Conservation (phyloP, 2,888 invertebrate genomes). For the Muschampia staudingeri region DNA sequence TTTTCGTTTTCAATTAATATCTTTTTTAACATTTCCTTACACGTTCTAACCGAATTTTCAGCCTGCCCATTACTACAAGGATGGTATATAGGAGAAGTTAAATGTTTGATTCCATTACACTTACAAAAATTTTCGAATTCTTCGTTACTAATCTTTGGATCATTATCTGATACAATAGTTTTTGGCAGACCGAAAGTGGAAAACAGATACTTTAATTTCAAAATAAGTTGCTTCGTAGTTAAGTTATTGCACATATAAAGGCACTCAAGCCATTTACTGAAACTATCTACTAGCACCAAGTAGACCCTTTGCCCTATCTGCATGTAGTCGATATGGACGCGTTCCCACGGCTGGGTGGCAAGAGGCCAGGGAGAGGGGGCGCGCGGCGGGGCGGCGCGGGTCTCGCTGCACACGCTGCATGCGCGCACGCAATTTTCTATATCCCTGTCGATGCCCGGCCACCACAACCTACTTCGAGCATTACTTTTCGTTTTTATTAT, state of each 20-base stretch:
- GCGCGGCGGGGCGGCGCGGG: constrained; percentile 36
- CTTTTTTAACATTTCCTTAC: constrained; percentile 35
- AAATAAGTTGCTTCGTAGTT: constrained; percentile 35
- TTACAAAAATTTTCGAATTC: constrained; percentile 13
- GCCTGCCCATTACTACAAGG: constrained; percentile 64
- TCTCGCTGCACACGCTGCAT: constrained; percentile 42
- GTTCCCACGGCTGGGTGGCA: constrained; percentile 55
- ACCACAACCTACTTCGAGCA: constrained; percentile 56
- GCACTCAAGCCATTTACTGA: constrained; percentile 52
- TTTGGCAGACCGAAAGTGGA: constrained; percentile 57
- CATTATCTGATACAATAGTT: constrained; percentile 64
- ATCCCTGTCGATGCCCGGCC: constrained; percentile 21
- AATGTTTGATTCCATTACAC: constrained; percentile 60
- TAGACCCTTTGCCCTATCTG: constrained; percentile 40
- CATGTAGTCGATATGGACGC: constrained; percentile 59
- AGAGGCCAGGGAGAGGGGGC: constrained; percentile 50
- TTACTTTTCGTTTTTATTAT: constrained; percentile 58
- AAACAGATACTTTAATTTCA: constrained; percentile 50
- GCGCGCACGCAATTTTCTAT: constrained; percentile 49
- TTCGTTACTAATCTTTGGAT: constrained; percentile 40
- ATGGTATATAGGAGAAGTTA: constrained; percentile 59
- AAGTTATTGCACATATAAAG: constrained; percentile 42
- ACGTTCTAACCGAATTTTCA: constrained; percentile 43
- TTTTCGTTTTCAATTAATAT: neutral
- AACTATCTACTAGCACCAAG: constrained; percentile 52